phyloP scores from a whole-genome alignment of 2,113 vertebrate species.

The Coreoperca whiteheadi region DNA sequence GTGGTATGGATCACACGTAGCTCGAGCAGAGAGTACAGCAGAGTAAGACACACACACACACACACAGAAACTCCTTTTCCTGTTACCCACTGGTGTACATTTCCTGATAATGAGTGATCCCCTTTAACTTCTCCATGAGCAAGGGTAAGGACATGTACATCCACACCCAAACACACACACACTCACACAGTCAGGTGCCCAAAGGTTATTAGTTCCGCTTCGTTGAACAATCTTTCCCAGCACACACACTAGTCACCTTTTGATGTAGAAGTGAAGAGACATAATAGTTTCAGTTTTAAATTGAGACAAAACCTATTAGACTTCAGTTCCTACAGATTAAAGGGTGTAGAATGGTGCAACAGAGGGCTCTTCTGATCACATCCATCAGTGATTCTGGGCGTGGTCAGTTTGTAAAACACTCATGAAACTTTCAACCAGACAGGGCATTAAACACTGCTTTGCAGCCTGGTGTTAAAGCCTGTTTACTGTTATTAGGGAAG shows the following conservation, averaged over 20 bases:
- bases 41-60: not conserved
- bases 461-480: not conserved
- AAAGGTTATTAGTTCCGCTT: slow-evolving; percentile 40
- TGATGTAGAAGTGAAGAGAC: slow-evolving; percentile 37
- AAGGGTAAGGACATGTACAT: slow-evolving; percentile 11
- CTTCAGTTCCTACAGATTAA: not conserved
- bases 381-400: not conserved
- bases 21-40: not conserved
- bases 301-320: not conserved
- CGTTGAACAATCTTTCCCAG: slow-evolving; percentile 32
- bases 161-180: slow-evolving; percentile 35
- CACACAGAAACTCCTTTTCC: slow-evolving; percentile 60
- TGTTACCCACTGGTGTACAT: slow-evolving; percentile 37
- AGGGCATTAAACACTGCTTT: no score
- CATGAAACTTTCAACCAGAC: not conserved
- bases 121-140: slow-evolving; percentile 21
- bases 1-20: slow-evolving; percentile 3
- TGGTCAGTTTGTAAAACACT: not conserved
- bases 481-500: not conserved
- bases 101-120: slow-evolving; percentile 65
- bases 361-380: not conserved
- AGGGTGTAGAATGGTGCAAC: not conserved
- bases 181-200: not conserved
- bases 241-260: slow-evolving; percentile 52
- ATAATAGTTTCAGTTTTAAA: slow-evolving; percentile 27